Conservation (phyloP, 2,888 invertebrate species). For the Yponomeuta sedellus region DNA sequence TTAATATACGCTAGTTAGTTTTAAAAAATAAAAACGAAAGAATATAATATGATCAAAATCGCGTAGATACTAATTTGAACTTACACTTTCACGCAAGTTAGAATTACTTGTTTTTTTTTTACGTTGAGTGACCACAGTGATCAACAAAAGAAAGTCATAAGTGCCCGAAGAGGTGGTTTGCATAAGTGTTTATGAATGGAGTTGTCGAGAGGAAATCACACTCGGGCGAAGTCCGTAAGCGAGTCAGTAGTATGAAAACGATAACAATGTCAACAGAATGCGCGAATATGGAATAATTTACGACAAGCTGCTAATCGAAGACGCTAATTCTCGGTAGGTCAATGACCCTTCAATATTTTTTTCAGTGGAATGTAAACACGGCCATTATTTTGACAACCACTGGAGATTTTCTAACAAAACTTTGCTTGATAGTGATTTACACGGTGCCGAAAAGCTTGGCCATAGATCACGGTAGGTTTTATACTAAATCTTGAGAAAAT, state of each 20-base stretch:
- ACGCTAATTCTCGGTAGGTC: slow-evolving; percentile 24
- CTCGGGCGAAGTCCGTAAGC: slow-evolving; percentile 24
- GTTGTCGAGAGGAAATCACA: slow-evolving; percentile 26
- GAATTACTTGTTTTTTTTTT: slow-evolving; percentile 24
- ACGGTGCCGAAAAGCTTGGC: no score
- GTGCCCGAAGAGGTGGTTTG: slow-evolving; percentile 20
- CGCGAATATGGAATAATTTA: slow-evolving; percentile 31
- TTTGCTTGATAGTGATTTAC: no score
- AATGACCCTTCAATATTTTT: slow-evolving; percentile 20
- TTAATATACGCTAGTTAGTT: slow-evolving; percentile 31
- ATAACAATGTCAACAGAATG: slow-evolving; percentile 30
- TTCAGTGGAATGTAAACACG: slow-evolving; percentile 6
- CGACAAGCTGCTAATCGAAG: slow-evolving; percentile 31
- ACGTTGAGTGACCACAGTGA: slow-evolving; percentile 23
- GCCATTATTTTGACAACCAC: background rate
- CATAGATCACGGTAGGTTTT: no score
- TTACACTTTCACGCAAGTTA: slow-evolving; percentile 36
- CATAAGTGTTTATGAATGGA: slow-evolving; percentile 22
- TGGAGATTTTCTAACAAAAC: background rate
- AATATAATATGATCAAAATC: slow-evolving; percentile 23
- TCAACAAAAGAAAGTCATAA: slow-evolving; percentile 30
- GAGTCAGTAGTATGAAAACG: slow-evolving; percentile 23
- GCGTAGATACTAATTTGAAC: slow-evolving; percentile 27
- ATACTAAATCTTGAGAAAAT: no score
- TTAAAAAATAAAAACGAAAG: slow-evolving; percentile 22